These are phyloP conservation scores for Caloenas nicobarica DNA, from an alignment of 2,113 vertebrate species.

Conservation along the genomic window DNA sequence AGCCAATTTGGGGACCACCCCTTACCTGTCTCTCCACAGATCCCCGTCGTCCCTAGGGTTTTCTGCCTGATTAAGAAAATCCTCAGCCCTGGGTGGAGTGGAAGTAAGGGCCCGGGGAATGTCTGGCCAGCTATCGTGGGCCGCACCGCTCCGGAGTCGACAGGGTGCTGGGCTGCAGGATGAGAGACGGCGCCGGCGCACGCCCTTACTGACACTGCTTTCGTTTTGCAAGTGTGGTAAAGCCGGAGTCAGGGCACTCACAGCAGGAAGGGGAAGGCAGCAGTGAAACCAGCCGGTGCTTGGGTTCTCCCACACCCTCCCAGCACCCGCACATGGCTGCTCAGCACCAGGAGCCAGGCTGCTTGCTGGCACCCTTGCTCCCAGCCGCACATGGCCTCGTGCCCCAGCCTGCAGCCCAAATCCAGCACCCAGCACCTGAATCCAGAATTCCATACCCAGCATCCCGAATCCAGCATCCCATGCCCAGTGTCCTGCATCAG, in stretches of 20 bases:
- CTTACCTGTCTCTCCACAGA: neutral
- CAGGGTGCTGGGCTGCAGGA: neutral
- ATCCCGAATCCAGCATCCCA: neutral
- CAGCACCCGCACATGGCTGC: neutral
- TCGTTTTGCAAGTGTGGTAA: neutral
- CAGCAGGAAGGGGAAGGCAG: slow-evolving; percentile 35
- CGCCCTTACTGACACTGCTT: neutral
- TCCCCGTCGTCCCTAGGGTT: neutral
- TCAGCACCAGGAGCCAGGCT: neutral
- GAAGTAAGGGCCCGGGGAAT: neutral
- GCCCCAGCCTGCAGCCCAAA: neutral
- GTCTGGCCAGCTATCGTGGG: neutral
- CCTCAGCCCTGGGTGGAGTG: rapidly evolving
- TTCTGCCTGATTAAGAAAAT: neutral
- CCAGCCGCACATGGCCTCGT: rapidly evolving
- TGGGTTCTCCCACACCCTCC: neutral
- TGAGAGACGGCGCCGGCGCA: rapidly evolving
- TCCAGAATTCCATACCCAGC: neutral
- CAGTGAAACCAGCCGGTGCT: neutral
- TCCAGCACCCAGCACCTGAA: neutral
- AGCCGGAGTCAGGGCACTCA: neutral
- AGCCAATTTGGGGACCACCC: neutral
- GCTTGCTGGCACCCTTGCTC: rapidly evolving
- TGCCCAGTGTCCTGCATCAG: rapidly evolving
- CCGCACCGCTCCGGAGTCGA: rapidly evolving